Evolutionary conservation across 2,888 invertebrate genomes (phyloP), one percentile per base, ranked within the genome.

Genomic region (Orthosia incerta): DNA sequence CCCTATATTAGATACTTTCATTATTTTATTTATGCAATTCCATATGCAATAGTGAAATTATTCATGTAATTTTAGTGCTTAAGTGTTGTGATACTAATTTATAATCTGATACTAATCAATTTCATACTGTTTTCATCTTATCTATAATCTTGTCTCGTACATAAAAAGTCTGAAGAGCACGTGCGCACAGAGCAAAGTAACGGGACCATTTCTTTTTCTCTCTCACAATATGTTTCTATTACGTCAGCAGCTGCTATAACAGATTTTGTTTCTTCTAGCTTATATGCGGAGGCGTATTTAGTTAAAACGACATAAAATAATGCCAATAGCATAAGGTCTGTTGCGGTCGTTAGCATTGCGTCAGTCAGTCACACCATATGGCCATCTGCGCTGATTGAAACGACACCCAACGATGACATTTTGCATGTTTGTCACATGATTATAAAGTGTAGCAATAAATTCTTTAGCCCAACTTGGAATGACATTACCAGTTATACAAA

Each of bases 321-420:
- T 89, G 70, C 84, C 78, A 84, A 86, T 79, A 86, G 72, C 83
- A 83, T 76, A 78, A 80, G 83, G 83, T 67, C 88, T 89, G 91
- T 71, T 66, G 72, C 79, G 83, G 83, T 88, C 88, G 83, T 89
- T 86, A 87, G 79, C 74, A 79, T 90, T 88, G 85, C 91, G 88
- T 89, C 90, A 84, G 86, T 86, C 76, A 88, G 83, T 88, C 89
- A 84, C 80, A 84, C 89, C 89, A 89, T 86, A 90, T 89, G 91
- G 89, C 76, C 77, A 76, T 80, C 70, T 76, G 74, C 48, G 67
- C 64, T 86, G 75, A 88, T 86, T 79, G 71, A 80, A 78, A 79
- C 71, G 64, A 60, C 82, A 86, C 65, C 63, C 59, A 67, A 69
- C 75, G 76, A 71, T 78, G 55, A 65, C 56, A 81, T 76, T 82